Base-by-base conservation (phyloP, 2,113 vertebrate species). In the Catharus minimus region DNA sequence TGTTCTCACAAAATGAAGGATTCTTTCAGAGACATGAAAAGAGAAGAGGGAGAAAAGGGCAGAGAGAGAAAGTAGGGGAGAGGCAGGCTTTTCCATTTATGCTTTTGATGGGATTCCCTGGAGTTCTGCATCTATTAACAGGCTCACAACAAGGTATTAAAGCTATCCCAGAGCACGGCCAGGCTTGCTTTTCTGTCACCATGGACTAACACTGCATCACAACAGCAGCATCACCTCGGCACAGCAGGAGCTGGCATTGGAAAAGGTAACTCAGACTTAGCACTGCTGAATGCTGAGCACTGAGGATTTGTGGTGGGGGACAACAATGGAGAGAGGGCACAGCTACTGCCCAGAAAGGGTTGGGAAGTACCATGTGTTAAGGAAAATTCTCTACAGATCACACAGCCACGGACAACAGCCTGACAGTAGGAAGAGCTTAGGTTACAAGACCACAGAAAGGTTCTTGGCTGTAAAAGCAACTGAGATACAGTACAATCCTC, bases 71-170 rank as follows among this genome's bases (percentile, higher is more conserved):
- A 77, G 56, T 6, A 91, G 60, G 20, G 30, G 62, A 80, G 43
- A 50, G 50, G 71, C 67, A 33, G 22, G 38, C 69, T 92, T 90
- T 88, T 86, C 72, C 80, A 75, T 81, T 94, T 67, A 71, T 56
- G 80, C 61, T 94, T 88, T 93, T 83, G 82, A 74, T 65, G 68
- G 65, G 68, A 90, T 86, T 93, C 88, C 90, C 80, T 83, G 44
- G 80, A 72, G 88, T 75, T 83, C 76, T 92, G 88, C 88, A 90
- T 88, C 88, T 92, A 75, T 58, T 66, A 94, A 78, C 52, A 93
- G 65, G 82, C 60, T 94, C 75, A 39, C 64, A 77, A 91, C 41
- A 74, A 83, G 72, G 65, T 68, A 53, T 77, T 94, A 95, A 89
- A 77, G 60, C 53, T 27, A 74, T 79, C 68, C 90, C 76, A 90